phyloP scores from a whole-genome alignment of 2,113 vertebrate genomes.

The western clawed frog (Xenopus tropicalis) region UCB_Xtro_10.0 CM004447.2:42669001-42669500 shows the following conservation, averaged over 20 bases:
- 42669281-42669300: background rate
- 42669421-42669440: constrained; percentile 97
- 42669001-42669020: too few relatives aligned
- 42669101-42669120: too few relatives aligned
- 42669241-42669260: constrained; percentile 15
- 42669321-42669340: constrained; percentile 43
- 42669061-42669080: too few relatives aligned
- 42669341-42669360: constrained; percentile 58
- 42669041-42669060: too few relatives aligned
- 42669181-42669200: too few relatives aligned
- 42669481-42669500: constrained; percentile 67
- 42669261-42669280: background rate
- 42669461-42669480: constrained; percentile 85
- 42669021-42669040: too few relatives aligned
- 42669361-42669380: constrained; percentile 77
- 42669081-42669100: too few relatives aligned
- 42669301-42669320: constrained; percentile 11
- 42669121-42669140: too few relatives aligned
- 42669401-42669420: constrained; percentile 93
- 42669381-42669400: constrained; percentile 86
- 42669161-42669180: too few relatives aligned
- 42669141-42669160: too few relatives aligned
- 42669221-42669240: too few relatives aligned
- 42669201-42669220: too few relatives aligned
- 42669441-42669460: constrained; percentile 99